Conservation (phyloP, 2,113 vertebrate species). For the Corydoras maculifer region DNA sequence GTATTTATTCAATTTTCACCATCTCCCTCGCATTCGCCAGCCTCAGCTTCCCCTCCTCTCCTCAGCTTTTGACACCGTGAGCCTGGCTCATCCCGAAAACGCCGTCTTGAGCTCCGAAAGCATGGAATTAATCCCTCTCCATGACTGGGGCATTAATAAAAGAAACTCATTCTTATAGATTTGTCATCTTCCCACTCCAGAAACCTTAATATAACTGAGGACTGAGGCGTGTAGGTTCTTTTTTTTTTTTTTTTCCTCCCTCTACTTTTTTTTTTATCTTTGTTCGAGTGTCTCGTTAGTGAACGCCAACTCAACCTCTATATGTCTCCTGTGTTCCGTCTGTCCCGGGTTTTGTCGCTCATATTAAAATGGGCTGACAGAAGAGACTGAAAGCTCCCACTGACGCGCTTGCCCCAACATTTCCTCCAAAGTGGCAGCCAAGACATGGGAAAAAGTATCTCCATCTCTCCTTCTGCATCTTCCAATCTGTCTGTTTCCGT, state of each 20-base stretch:
- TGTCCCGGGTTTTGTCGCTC: constrained; percentile 16
- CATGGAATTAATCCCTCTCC: constrained; percentile 15
- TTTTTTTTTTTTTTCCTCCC: neutral
- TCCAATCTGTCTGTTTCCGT: constrained; percentile 23
- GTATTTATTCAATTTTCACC: constrained; percentile 45
- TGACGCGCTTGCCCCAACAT: constrained; percentile 18
- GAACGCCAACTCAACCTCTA: constrained; percentile 17
- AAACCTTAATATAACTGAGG: neutral
- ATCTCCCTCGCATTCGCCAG: constrained; percentile 38
- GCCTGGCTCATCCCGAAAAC: constrained; percentile 5
- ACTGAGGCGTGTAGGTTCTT: neutral
- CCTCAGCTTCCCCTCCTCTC: constrained; percentile 38
- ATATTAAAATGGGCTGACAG: constrained; percentile 31
- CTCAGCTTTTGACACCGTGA: constrained; percentile 12
- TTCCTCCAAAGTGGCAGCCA: constrained; percentile 9
- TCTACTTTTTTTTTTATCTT: constrained; percentile 1
- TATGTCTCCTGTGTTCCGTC: constrained; percentile 17
- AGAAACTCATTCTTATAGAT: constrained; percentile 2
- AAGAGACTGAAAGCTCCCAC: constrained; percentile 28
- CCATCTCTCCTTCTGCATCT: constrained; percentile 31
- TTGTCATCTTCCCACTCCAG: constrained; percentile 11
- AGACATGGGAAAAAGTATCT: constrained; percentile 28
- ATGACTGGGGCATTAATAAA: constrained; percentile 6
- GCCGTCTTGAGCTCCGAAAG: constrained; percentile 12
- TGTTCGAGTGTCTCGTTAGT: constrained; percentile 29